Conservation (phyloP, 2,888 invertebrate species). For the Heliconius ismenius region DNA sequence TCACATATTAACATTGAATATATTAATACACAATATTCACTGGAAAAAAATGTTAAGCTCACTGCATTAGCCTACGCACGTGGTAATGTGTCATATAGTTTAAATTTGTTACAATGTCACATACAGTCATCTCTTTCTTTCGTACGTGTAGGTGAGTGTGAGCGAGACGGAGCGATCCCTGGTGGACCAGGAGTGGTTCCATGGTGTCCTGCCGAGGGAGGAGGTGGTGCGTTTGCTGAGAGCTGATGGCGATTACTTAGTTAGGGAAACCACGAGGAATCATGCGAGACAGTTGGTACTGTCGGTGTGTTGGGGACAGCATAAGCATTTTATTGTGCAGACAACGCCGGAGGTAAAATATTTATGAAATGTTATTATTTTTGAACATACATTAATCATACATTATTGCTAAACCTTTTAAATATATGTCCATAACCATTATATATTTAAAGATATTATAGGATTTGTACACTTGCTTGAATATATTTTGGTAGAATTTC, state of each 20-base stretch:
- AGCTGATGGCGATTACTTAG: slow-evolving; percentile 96
- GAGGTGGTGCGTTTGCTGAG: slow-evolving; percentile 95
- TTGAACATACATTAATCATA: too few relatives aligned
- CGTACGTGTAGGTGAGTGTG: slow-evolving; percentile 65
- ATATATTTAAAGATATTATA: neutral
- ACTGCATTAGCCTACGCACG: slow-evolving; percentile 36
- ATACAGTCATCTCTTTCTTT: slow-evolving; percentile 33
- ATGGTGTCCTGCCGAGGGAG: slow-evolving; percentile 96
- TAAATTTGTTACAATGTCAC: slow-evolving; percentile 26
- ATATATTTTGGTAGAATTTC: neutral
- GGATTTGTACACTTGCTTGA: neutral
- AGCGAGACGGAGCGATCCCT: slow-evolving; percentile 84
- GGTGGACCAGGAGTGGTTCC: slow-evolving; percentile 98
- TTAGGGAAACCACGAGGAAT: slow-evolving; percentile 95
- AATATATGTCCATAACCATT: neutral
- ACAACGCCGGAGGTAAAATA: slow-evolving; percentile 90
- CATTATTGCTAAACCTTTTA: neutral
- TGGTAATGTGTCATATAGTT: slow-evolving; percentile 35
- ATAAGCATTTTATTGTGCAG: slow-evolving; percentile 98
- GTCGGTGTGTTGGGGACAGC: slow-evolving; percentile 97
- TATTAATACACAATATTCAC: slow-evolving; percentile 24
- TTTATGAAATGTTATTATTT: too few relatives aligned
- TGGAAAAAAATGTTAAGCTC: slow-evolving; percentile 23
- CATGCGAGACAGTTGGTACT: slow-evolving; percentile 96
- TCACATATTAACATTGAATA: slow-evolving; percentile 21